Conservation (phyloP, 2,113 vertebrate genomes). For the Equus przewalskii region DNA sequence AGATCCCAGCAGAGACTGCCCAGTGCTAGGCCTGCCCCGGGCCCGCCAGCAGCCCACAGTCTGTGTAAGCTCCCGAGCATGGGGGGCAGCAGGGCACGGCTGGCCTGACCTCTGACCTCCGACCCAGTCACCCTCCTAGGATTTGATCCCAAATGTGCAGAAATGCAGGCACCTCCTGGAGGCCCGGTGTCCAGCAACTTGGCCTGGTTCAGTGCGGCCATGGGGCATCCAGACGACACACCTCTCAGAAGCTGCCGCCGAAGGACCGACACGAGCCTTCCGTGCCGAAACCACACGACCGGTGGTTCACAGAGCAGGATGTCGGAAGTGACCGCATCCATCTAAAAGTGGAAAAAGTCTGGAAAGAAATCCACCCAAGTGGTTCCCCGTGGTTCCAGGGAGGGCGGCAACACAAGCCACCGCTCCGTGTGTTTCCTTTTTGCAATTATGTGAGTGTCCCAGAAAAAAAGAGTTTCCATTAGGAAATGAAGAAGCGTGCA, state of each 20-base stretch:
- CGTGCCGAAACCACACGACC: accelerated
- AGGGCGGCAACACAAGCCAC: accelerated
- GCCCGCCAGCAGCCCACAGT: not conserved
- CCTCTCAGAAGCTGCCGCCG: not conserved
- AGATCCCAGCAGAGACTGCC: not conserved
- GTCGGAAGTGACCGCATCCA: accelerated
- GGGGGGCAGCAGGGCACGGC: not conserved
- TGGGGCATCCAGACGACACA: accelerated
- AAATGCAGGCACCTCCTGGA: no score
- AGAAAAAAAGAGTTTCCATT: not conserved
- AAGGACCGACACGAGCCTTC: accelerated
- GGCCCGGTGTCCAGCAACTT: not conserved
- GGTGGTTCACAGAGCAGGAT: accelerated
- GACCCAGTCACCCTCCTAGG: not conserved
- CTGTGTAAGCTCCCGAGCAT: accelerated
- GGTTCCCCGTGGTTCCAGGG: accelerated
- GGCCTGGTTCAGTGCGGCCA: no score
- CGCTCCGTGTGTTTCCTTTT: accelerated
- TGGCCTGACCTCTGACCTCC: not conserved
- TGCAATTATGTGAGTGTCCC: not conserved
- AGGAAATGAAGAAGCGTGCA: accelerated
- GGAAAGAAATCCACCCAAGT: not conserved
- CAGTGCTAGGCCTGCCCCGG: accelerated
- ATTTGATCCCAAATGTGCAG: not conserved
- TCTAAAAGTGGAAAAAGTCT: no score